Percentiles rank a stretch among this genome's conserved stretches.
phyloP scores from a whole-genome alignment of 2,888 invertebrate species.

The Drosophila lacicola region DNA sequence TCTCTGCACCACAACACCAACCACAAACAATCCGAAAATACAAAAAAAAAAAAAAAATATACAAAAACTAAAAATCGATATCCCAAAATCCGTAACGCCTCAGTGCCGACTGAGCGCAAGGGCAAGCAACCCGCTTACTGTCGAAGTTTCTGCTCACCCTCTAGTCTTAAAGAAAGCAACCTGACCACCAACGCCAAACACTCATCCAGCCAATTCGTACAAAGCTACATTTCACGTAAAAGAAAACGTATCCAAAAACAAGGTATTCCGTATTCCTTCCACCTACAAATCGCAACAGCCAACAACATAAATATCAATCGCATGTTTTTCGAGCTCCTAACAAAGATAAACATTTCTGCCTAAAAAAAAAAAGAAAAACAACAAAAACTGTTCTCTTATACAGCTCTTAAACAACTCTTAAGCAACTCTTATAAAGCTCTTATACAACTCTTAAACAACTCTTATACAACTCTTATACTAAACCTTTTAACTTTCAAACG shows the following conservation, averaged over 20 bases:
- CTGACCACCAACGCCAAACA: conserved; percentile 78
- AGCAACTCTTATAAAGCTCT: conserved; percentile 5
- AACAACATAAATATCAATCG: conserved; percentile 27
- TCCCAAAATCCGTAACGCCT: conserved; percentile 34
- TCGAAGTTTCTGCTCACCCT: conserved; percentile 85
- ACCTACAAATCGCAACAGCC: conserved; percentile 39
- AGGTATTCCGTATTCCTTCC: conserved; percentile 84
- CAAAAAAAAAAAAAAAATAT: conserved; percentile 19
- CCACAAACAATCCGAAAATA: conserved; percentile 25
- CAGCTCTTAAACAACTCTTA: not conserved
- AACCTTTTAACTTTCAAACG: conserved; percentile 47
- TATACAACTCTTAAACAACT: not conserved
- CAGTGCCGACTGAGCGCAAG: conserved; percentile 83
- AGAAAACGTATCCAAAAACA: conserved; percentile 85
- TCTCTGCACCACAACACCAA: conserved; percentile 35
- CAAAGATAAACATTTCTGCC: conserved; percentile 28
- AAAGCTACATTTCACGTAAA: conserved; percentile 84
- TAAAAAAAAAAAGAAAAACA: conserved; percentile 11
- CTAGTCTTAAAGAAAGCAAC: conserved; percentile 81
- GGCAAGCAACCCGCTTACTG: conserved; percentile 85
- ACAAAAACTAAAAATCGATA: conserved; percentile 19
- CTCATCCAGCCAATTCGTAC: conserved; percentile 83
- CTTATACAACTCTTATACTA: conserved; percentile 40
- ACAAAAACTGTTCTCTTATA: conserved; percentile 20
- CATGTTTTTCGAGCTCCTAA: conserved; percentile 67